Evolutionary conservation across 2,797 vertebrate genomes (phyloP).

Genomic region (Staurois parvus): DNA sequence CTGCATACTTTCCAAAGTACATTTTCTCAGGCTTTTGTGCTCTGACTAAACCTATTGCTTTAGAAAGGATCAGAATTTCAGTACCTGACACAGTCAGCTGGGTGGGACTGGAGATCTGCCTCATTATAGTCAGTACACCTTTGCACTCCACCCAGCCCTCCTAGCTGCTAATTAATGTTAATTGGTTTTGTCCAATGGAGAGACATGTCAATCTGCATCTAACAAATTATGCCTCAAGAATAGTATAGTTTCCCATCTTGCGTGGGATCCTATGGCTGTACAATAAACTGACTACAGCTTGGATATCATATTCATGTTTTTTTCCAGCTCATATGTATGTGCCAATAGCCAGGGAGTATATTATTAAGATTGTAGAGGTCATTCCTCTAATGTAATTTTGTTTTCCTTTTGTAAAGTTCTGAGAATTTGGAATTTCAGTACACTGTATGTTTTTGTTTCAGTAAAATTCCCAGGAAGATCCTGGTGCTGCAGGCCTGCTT

Average conservation of each 20-base stretch:
- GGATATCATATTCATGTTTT: neutral
- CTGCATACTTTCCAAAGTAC: too few relatives aligned
- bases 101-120: slow-evolving; percentile 13
- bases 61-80: neutral
- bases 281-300: too few relatives aligned
- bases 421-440: neutral
- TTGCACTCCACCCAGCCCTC: slow-evolving; percentile 21
- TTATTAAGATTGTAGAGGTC: too few relatives aligned
- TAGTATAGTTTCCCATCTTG: neutral
- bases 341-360: neutral
- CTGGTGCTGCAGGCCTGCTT: neutral
- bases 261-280: neutral
- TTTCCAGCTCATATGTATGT: neutral
- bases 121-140: neutral
- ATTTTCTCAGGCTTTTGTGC: too few relatives aligned
- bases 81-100: neutral
- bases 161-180: slow-evolving; percentile 18
- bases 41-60: too few relatives aligned
- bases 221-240: neutral
- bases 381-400: too few relatives aligned
- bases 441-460: neutral
- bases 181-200: neutral
- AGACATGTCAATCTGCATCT: neutral
- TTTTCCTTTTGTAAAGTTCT: too few relatives aligned
- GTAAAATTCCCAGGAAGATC: neutral